Evolutionary conservation across 2,888 invertebrate genomes (phyloP), one percentile per base, ranked within the genome.

Genomic region (Cordylochernes scorpioides): DNA sequence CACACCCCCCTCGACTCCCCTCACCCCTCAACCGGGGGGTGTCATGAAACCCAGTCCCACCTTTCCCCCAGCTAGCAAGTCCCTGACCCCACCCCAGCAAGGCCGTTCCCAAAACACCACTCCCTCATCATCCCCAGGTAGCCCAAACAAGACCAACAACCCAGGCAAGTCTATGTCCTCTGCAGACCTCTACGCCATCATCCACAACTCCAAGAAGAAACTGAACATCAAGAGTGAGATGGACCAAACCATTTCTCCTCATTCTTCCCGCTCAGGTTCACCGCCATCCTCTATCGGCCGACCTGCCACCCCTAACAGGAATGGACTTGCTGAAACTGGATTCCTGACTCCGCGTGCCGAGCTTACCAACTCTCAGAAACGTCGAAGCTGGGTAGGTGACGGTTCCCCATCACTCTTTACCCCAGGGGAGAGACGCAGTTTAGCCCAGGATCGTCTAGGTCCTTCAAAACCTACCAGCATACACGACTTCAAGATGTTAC

Each of bases 401-500:
- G 28, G 29, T 9, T 17, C 12, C 9, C 15, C 10, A 7, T 24
- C 15, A 17, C 24, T 30, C 22, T 32, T 29, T 16, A 24, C 27
- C 10, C 28, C 36, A 5, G 17, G 35, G 22, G 30, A 21, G 16
- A 28, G 37, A 15, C 35, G 32, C n/a, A 30, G 32, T 16, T 25
- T 33, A 33, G 40, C 39, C 3, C 33, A 39, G n/a, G 47, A 46
- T 25, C 40, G 46, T 6, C 26, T 44, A 17, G 45, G 46, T 9
- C 43, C 45, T 10, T 30, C 33, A 12, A 64, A 67, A 33, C 69
- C 72, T 46, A 78, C 75, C 0, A 74, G 73, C 2, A 61, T 77
- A 35, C 59, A 72, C 47, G 77, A 78, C 53, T 80, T 80, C 49
- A 80, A 80, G 49, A 67, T 68, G 45, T 57, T 77, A 5, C 29